Percentiles rank a stretch among this genome's conserved stretches.
These are phyloP conservation scores for Smittia aterrima DNA, from an alignment of 2,888 invertebrate species.

Conservation along the genomic window DNA sequence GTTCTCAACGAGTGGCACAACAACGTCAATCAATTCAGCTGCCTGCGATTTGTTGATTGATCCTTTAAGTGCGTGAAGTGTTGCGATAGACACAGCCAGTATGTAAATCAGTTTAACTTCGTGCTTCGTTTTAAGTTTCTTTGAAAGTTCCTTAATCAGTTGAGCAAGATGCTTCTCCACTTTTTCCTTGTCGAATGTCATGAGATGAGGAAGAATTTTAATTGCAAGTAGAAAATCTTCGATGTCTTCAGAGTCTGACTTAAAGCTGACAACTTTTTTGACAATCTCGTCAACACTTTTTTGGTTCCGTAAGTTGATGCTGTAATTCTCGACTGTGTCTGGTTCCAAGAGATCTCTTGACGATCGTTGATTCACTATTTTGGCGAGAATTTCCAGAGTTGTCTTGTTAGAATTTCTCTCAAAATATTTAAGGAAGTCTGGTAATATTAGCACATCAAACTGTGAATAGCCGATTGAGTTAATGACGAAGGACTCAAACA, in stretches of 20 bases:
- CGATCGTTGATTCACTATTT: slow-evolving; percentile 66
- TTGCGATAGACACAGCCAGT: background rate
- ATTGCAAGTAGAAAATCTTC: slow-evolving; percentile 51
- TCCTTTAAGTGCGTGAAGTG: background rate
- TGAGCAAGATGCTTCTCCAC: slow-evolving; percentile 53
- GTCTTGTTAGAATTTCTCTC: slow-evolving; percentile 58
- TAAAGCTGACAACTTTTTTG: slow-evolving; percentile 50
- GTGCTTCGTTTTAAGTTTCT: slow-evolving; percentile 37
- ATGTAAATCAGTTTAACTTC: background rate
- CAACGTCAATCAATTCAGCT: slow-evolving; percentile 53
- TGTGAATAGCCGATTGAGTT: slow-evolving; percentile 65
- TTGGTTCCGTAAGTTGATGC: slow-evolving; percentile 55
- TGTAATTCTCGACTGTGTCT: slow-evolving; percentile 53
- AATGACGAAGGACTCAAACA: slow-evolving; percentile 65
- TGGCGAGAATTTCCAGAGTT: slow-evolving; percentile 62
- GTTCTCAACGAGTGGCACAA: slow-evolving; percentile 54
- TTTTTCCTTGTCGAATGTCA: background rate
- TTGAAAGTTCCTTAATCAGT: slow-evolving; percentile 49
- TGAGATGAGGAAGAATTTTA: slow-evolving; percentile 49
- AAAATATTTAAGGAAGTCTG: slow-evolving; percentile 63
- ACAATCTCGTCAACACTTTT: slow-evolving; percentile 61
- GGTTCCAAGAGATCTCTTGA: slow-evolving; percentile 51
- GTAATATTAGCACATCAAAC: slow-evolving; percentile 71
- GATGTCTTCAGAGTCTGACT: slow-evolving; percentile 50
- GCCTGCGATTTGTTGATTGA: slow-evolving; percentile 47